Percentiles rank a stretch among this genome's conserved stretches.
Evolutionary conservation across 2,888 invertebrate genomes (phyloP).

Genomic region (Kuschelorhynchus macadamiae): DNA sequence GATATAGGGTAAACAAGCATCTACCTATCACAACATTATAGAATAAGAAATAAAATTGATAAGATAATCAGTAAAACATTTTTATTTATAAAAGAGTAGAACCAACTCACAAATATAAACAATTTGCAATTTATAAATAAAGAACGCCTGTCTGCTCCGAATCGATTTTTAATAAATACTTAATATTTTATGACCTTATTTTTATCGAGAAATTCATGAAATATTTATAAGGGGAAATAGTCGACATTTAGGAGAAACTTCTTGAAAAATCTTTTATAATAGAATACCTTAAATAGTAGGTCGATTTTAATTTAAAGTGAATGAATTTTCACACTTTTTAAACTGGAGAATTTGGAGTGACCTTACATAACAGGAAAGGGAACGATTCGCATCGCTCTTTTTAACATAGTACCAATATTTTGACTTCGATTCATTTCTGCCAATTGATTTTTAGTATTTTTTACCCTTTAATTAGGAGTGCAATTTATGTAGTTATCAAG

Average conservation of each 20-base stretch:
- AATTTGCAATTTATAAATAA: conserved; percentile 20
- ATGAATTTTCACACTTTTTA: not conserved
- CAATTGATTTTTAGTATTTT: too few relatives aligned
- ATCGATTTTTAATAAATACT: conserved; percentile 42
- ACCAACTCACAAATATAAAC: not conserved
- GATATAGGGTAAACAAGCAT: too few relatives aligned
- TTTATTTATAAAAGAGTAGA: not conserved
- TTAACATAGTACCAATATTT: too few relatives aligned
- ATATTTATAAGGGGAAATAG: conserved; percentile 33
- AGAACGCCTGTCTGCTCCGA: conserved; percentile 10
- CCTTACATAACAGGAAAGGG: too few relatives aligned
- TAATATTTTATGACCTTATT: conserved; percentile 40
- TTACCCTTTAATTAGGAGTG: too few relatives aligned
- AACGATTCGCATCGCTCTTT: too few relatives aligned
- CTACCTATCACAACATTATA: too few relatives aligned
- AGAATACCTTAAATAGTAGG: not conserved
- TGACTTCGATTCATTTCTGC: too few relatives aligned
- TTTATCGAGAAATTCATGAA: conserved; percentile 34
- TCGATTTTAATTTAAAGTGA: not conserved
- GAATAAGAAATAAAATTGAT: too few relatives aligned
- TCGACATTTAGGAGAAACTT: conserved; percentile 26
- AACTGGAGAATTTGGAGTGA: too few relatives aligned
- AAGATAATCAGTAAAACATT: too few relatives aligned
- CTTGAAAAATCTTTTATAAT: not conserved
- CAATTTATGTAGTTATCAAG: too few relatives aligned